phyloP scores from a whole-genome alignment of 2,113 vertebrate genomes.

The Nothoprocta pentlandii region DNA sequence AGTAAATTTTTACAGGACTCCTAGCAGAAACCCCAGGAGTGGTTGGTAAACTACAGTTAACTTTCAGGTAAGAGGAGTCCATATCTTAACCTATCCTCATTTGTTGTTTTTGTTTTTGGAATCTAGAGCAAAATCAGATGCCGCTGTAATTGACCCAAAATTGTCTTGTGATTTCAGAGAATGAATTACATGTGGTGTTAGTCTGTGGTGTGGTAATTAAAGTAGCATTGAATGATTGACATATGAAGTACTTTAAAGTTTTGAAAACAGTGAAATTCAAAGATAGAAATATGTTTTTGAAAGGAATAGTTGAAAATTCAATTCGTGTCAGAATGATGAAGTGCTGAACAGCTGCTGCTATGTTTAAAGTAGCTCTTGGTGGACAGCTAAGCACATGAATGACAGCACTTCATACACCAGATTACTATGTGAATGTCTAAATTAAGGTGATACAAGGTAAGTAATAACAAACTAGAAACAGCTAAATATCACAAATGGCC shows the following conservation, averaged over 20 bases:
- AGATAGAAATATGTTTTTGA: conserved; percentile 81
- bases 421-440: background rate
- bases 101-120: background rate
- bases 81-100: background rate
- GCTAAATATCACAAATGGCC: background rate
- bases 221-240: conserved; percentile 30
- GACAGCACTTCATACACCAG: background rate
- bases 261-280: conserved; percentile 79
- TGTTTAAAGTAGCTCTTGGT: conserved; percentile 80
- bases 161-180: conserved; percentile 64
- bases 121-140: background rate
- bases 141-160: conserved; percentile 3
- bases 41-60: background rate
- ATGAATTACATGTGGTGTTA: conserved; percentile 62
- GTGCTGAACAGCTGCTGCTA: conserved; percentile 80
- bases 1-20: background rate
- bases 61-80: background rate
- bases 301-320: conserved; percentile 83
- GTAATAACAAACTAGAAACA: background rate
- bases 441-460: background rate
- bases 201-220: conserved; percentile 73
- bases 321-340: conserved; percentile 77
- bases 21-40: background rate
- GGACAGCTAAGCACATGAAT: conserved; percentile 76
- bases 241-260: conserved; percentile 39